A percentile compares a stretch with the other conserved stretches of the same genome.
Evolutionary conservation across 2,888 invertebrate species (phyloP).

Genomic region (Suillia variegata): DNA sequence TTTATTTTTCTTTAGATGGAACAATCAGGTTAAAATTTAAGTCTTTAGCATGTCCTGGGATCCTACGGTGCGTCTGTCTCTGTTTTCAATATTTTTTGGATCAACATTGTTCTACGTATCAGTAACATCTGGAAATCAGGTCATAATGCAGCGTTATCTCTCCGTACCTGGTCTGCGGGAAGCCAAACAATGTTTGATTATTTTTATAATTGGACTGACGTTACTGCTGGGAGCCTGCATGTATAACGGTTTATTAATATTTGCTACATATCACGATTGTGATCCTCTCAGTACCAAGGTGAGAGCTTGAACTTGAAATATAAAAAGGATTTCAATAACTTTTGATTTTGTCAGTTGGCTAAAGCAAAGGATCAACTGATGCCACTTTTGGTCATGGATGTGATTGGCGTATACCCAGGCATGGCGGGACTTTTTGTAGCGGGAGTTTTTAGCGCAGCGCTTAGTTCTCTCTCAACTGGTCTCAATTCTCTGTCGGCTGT

Average conservation of each 20-base stretch:
- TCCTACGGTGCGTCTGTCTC: conserved; percentile 78
- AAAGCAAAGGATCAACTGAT: conserved; percentile 80
- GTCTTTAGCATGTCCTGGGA: conserved; percentile 74
- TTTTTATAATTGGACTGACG: conserved; percentile 69
- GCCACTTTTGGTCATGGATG: conserved; percentile 84
- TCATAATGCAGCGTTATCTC: conserved; percentile 82
- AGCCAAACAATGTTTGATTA: conserved; percentile 71
- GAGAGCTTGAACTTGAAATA: conserved; percentile 32
- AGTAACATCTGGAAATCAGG: conserved; percentile 79
- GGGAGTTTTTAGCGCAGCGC: conserved; percentile 87
- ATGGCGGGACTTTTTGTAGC: conserved; percentile 87
- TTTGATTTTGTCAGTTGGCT: conserved; percentile 65
- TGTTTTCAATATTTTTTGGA: conserved; percentile 77
- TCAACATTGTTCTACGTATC: conserved; percentile 75
- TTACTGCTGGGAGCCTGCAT: conserved; percentile 68
- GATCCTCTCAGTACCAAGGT: conserved; percentile 81
- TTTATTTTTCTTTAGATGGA: conserved; percentile 14
- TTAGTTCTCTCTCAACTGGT: conserved; percentile 82
- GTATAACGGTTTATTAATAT: conserved; percentile 76
- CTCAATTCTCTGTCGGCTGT: conserved; percentile 81
- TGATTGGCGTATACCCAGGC: conserved; percentile 76
- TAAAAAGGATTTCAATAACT: neutral
- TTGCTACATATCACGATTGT: conserved; percentile 75
- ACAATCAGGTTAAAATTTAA: too few relatives aligned
- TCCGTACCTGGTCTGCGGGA: conserved; percentile 72